These are phyloP conservation scores for Eolophus roseicapilla DNA, from an alignment of 2,113 vertebrate genomes.

Conservation along the genomic window DNA sequence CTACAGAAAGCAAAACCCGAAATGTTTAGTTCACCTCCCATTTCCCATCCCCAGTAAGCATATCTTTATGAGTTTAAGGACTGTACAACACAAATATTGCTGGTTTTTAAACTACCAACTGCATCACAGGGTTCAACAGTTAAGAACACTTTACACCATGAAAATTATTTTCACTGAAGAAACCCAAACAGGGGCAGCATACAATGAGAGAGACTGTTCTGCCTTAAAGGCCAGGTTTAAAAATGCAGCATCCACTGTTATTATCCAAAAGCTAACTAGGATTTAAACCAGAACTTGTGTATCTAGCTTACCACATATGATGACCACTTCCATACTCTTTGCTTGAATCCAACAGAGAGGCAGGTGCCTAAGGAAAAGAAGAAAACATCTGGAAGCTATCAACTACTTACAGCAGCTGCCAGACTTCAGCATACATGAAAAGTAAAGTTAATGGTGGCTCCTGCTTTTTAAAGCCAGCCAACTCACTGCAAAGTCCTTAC, in stretches of 20 bases:
- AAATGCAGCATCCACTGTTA: neutral
- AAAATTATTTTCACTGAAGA: neutral
- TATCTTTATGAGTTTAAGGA: neutral
- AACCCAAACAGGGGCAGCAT: neutral
- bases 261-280: neutral
- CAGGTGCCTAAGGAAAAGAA: constrained; percentile 59
- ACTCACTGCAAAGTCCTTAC: neutral
- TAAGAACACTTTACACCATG: neutral
- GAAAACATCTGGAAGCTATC: neutral
- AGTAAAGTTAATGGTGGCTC: neutral
- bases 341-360: constrained; percentile 20
- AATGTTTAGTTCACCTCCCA: neutral
- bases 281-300: neutral
- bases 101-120: neutral
- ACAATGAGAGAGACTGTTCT: neutral
- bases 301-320: constrained; percentile 63
- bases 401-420: neutral
- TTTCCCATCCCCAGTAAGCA: neutral
- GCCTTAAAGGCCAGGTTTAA: neutral
- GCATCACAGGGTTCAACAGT: neutral
- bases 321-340: constrained; percentile 54
- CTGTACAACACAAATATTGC: neutral
- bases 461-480: neutral
- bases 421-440: neutral
- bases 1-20: neutral